Base-by-base conservation (phyloP, 2,888 invertebrate species). In the Gonocerus acuteangulatus region DNA sequence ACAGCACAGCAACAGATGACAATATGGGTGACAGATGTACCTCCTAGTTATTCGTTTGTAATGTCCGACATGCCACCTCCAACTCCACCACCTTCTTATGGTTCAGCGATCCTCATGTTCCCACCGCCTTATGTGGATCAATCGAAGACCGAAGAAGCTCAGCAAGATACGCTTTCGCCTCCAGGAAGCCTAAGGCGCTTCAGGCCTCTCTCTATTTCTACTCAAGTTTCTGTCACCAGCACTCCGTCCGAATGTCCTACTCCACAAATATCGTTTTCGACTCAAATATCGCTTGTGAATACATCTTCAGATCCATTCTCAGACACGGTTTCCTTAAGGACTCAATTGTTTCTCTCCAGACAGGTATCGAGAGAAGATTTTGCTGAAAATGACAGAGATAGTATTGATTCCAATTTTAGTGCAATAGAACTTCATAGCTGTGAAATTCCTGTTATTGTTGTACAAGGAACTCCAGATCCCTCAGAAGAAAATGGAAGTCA, bases 11-110 rank as follows among this genome's bases (percentile, higher is more conserved):
- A 27, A 27, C 27, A 27, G 27, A 27, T 27, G 27, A 27, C 27
- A 27, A 44, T 62, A 42, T 66, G 66, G 62, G 60, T 58, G 19
- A 64, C 62, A 39, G 61, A 70, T 15, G 65, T 69, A 42, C 64
- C 64, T 16, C 64, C 64, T 2, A 57, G 62, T 22, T 65, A 65
- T 51, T 59, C 59, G 32, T 56, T 65, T 21, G 57, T 65, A 4
- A 65, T 65, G 64, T 60, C 47, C 42, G 62, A 62, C 13, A 16
- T 42, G 7, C 22, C 42, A 22, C 49, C 49, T 1, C 42, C 49
- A 13, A 62, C 62, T 2, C 62, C 64, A 2, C 64, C 64, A 15
- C 64, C 64, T 11, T 60, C 64, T 11, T 65, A 65, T 39, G 64
- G 64, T 16, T 65, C 64, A n/a, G 64, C 64, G 11, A 62, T 65